A percentile compares a stretch with the other conserved stretches of the same genome.
phyloP scores from a whole-genome alignment of 2,888 invertebrate species.

The Chrysolina americana region DNA sequence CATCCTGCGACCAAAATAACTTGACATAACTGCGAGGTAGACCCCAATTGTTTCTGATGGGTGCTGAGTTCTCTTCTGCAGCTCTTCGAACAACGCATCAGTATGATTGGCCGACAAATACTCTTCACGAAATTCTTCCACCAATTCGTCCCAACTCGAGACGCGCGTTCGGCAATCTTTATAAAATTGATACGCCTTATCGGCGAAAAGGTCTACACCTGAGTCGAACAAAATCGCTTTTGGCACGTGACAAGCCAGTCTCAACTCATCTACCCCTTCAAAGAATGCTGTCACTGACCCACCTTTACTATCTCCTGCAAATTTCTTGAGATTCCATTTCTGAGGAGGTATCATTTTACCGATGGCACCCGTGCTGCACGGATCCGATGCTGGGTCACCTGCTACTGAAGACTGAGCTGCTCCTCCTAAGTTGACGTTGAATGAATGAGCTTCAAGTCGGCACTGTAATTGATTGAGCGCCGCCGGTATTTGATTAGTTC shows the following conservation, averaged over 20 bases:
- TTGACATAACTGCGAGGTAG: background rate
- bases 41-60: background rate
- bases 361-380: background rate
- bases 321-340: conserved; percentile 21
- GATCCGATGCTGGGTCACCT: background rate
- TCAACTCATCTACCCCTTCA: conserved; percentile 22
- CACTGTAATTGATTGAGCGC: too few relatives aligned
- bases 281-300: conserved; percentile 15
- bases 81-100: conserved; percentile 20
- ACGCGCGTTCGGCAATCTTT: conserved; percentile 7
- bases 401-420: too few relatives aligned
- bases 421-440: too few relatives aligned
- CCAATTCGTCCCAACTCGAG: conserved; percentile 18
- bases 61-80: conserved; percentile 9
- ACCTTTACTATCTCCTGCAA: conserved; percentile 6
- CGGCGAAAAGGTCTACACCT: conserved; percentile 27
- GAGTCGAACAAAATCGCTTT: conserved; percentile 9
- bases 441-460: too few relatives aligned
- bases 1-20: background rate
- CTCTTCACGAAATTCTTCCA: conserved; percentile 25
- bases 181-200: conserved; percentile 29
- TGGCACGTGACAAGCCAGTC: background rate
- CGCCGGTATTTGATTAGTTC: too few relatives aligned
- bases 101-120: conserved; percentile 28
- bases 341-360: background rate